A percentile compares a stretch with the other conserved stretches of the same genome.
These are phyloP conservation scores for Yoshiicerus persimilis DNA, from an alignment of 1,140 invertebrate genomes.

Conservation along the genomic window DNA sequence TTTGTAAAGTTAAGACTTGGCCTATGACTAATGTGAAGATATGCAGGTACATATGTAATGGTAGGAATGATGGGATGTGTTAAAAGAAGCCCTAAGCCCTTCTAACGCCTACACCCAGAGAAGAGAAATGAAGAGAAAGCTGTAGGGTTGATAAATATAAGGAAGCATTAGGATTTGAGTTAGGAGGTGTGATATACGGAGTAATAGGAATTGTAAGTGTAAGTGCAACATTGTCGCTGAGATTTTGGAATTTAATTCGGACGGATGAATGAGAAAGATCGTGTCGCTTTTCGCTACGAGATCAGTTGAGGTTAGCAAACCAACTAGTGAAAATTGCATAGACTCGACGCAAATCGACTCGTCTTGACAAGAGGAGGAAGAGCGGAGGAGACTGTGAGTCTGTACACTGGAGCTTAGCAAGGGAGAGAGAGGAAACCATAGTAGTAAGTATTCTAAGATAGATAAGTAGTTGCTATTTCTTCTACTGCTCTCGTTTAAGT, in stretches of 20 bases:
- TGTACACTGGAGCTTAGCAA: no score
- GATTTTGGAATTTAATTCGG: constrained; percentile 15
- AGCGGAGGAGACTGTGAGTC: neutral
- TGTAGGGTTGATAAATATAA: neutral
- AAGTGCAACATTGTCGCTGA: neutral
- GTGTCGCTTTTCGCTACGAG: neutral
- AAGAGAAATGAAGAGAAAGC: neutral
- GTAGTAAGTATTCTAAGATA: neutral
- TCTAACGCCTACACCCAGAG: no score
- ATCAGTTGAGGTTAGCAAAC: neutral
- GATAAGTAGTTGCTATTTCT: constrained; percentile 4
- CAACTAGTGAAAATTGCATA: neutral
- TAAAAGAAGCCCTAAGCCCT: neutral
- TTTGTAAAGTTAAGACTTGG: neutral
- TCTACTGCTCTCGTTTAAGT: constrained; percentile 10
- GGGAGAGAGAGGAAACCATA: neutral
- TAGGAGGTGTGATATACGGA: neutral
- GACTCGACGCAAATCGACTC: neutral
- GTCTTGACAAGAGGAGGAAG: neutral
- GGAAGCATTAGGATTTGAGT: no score
- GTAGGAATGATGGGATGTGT: neutral
- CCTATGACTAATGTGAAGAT: neutral
- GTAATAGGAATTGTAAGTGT: neutral
- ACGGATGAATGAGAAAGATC: constrained; percentile 10
- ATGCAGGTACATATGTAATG: neutral